A percentile compares a stretch with the other conserved stretches of the same genome.
Conservation (phyloP, 2,797 vertebrate genomes). For the Hypotaenidia philippensis region DNA sequence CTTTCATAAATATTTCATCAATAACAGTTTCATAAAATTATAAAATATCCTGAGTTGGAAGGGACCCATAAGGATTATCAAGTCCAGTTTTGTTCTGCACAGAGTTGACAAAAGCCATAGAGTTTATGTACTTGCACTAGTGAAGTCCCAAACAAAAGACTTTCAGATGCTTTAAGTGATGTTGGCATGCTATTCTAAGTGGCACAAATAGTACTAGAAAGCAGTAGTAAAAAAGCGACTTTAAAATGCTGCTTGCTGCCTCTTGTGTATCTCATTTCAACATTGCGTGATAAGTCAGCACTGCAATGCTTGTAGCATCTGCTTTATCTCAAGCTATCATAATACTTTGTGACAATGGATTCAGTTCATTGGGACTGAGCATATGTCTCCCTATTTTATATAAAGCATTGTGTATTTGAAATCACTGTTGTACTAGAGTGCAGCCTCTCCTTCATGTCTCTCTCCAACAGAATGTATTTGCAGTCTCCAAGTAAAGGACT, state of each 20-base stretch:
- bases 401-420: neutral
- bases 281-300: neutral
- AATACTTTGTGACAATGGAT: constrained; percentile 33
- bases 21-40: neutral
- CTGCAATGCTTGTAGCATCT: neutral
- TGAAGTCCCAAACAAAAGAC: neutral
- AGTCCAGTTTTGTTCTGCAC: neutral
- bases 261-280: neutral
- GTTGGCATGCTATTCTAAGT: neutral
- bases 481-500: neutral
- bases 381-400: neutral
- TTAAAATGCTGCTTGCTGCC: neutral
- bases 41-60: too few species aligned
- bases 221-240: neutral
- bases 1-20: neutral
- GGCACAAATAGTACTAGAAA: neutral
- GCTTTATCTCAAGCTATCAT: neutral
- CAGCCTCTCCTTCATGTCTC: neutral
- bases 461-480: neutral
- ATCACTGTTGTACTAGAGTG: neutral
- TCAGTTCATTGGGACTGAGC: neutral
- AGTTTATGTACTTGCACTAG: neutral
- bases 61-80: too few species aligned
- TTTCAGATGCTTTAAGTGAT: neutral
- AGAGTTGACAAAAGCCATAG: neutral